Base-by-base conservation (phyloP, 2,888 invertebrate genomes). In the Drosophila helvetica region DNA sequence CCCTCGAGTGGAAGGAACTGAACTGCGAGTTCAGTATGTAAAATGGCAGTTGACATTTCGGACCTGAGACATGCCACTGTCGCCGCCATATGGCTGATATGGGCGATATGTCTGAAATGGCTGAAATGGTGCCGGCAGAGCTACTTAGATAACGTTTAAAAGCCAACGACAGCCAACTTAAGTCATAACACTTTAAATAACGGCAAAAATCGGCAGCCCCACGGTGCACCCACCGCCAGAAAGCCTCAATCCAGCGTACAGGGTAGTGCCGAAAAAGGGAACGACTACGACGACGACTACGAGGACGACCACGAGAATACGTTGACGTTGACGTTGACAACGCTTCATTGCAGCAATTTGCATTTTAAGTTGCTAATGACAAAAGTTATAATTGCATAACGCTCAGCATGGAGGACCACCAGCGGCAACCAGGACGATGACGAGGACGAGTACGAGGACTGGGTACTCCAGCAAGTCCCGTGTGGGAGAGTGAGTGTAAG, bases 351-450 rank as follows among this genome's bases (percentile, higher is more conserved):
- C 85, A 80, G 85, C 89, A 86, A 86, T 88, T 88, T 88, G 89
- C 90, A 77, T 80, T 87, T 84, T 85, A 88, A 89, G 89, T 89
- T 90, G 90, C 90, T 89, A 90, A 90, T 87, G 90, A 89, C 89
- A 88, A 90, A 90, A 90, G 89, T 90, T 90, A 87, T 89, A 90
- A 90, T 90, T 90, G 90, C 90, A 90, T 90, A 86, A 90, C 88
- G 86, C 86, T 85, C 86, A 78, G 76, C 85, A 67, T 81, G 77
- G 59, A 74, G 75, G 56, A 63, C 56, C 22, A 51, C 47, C 45
- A 27, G 18, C 38, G 53, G 19, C 66, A 42, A 46, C 51, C 18
- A 58, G 56, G 15, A 69, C 43, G 33, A 46, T 51, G 63, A 68
- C 56, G 46, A 51, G 55, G 22, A 51, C 19, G 51, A 46, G 69